Base-by-base conservation (phyloP, 2,113 vertebrate species). In the Lipotes vexillifer region DNA sequence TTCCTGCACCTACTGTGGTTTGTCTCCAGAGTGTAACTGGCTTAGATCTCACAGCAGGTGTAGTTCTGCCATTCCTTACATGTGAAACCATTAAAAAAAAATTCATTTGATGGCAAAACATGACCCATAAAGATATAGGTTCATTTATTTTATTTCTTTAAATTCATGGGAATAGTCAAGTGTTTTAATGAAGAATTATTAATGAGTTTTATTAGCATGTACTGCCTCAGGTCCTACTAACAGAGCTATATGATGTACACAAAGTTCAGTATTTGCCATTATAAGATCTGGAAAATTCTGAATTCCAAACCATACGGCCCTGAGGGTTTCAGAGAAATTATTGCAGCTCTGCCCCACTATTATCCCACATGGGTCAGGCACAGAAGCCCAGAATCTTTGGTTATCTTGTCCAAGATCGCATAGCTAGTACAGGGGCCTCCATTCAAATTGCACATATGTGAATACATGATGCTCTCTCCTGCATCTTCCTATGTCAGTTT, bases 391-490 rank as follows among this genome's bases (percentile, higher is more conserved):
- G 25, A 65, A 85, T 8, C 10, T 31, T 91, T 82, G 7, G 11
- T 57, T 55, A 31, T 78, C 8, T 88, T 86, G 8, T 91, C 11
- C 27, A 63, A 57, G 80, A 65, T 49, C 21, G 57, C 52, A 68
- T n/a, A 44, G 23, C 61, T 81, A 71, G 14, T 52, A 15, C 36
- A 27, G 38, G n/a, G 82, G 21, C 55, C 2, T 41, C 25, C 27
- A 23, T 81, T 82, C 5, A 92, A 75, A 57, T 2, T n/a, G 6
- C 12, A 33, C 49, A 21, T 57, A 10, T 85, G 18, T 44, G 74
- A 90, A 63, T 31, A 27, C 2, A n/a, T 0, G 1, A 71, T 57
- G 13, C 29, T 4, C 1, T 65, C 13, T 46, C 13, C 6, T 59
- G 14, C 3, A 20, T 87, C 46, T 63, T 85, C n/a, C 57, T 55